Percentiles rank a stretch among this genome's conserved stretches.
Evolutionary conservation across 1,140 invertebrate species (phyloP).

Genomic region (Philotrypesis tridentata): DNA sequence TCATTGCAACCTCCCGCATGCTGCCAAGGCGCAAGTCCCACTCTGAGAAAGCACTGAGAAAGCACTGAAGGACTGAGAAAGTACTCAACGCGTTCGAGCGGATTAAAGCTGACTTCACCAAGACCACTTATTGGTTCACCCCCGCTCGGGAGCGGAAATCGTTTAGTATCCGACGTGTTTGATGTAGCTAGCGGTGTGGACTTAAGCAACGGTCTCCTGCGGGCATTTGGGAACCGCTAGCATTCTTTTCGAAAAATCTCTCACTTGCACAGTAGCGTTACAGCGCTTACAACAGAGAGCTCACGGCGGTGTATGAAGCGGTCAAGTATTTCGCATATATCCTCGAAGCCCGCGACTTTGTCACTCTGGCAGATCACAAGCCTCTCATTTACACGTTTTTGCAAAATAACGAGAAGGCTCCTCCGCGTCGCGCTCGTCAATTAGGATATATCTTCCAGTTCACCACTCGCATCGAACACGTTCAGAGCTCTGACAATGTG

Average conservation of each 20-base stretch:
- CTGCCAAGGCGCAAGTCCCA: background rate
- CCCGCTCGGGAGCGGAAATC: background rate
- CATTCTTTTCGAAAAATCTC: slow-evolving; percentile 46
- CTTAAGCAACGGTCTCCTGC: background rate
- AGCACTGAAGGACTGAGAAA: slow-evolving; percentile 57
- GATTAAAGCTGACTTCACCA: slow-evolving; percentile 46
- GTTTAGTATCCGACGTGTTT: background rate
- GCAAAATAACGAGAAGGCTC: slow-evolving; percentile 31
- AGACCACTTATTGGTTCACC: background rate
- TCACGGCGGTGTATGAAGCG: slow-evolving; percentile 57
- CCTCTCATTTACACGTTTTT: slow-evolving; percentile 36
- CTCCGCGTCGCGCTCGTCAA: slow-evolving; percentile 17
- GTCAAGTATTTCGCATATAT: slow-evolving; percentile 61
- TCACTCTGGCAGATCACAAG: slow-evolving; percentile 50
- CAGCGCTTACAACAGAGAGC: slow-evolving; percentile 59
- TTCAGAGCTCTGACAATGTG: background rate
- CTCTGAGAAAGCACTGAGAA: too few species aligned
- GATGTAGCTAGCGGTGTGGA: background rate
- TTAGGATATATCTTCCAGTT: slow-evolving; percentile 13
- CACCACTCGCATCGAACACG: background rate
- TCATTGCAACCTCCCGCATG: background rate
- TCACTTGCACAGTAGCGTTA: slow-evolving; percentile 53
- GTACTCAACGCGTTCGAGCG: slow-evolving; percentile 52
- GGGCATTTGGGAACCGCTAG: background rate
- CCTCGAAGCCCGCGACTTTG: slow-evolving; percentile 55